Base-by-base conservation (phyloP, 2,113 vertebrate genomes). In the Circaetus gallicus region DNA sequence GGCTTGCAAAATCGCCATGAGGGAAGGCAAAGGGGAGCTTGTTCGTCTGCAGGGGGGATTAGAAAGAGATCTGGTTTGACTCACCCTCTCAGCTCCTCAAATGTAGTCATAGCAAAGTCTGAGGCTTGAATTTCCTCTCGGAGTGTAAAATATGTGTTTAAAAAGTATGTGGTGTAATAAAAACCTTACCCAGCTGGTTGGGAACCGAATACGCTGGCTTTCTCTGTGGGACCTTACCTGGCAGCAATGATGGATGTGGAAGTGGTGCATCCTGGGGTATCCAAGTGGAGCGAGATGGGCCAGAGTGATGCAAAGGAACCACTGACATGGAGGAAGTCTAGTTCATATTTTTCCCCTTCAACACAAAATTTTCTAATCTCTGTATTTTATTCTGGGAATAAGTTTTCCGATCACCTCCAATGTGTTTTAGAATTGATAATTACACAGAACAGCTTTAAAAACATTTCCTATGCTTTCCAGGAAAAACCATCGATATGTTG, bases 221-320 rank as follows among this genome's bases (percentile, higher is more conserved):
- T 38, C 31, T 24, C n/a, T 12, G 65, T 2, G 0, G 26, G 20
- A 40, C 8, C 11, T 45, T 10, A 15, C 31, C 71, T 53, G 66
- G 52, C 28, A 63, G 32, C 0, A 0, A 15, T 5, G 40, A 29
- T 9, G 31, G 63, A 22, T 7, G n/a, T n/a, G 50, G 65, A 55
- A 88, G 18, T 1, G 1, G 16, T 2, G 0, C 45, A 36, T 22
- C 36, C 77, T 11, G 0, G 11, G 21, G 17, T 47, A 40, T 18
- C 53, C 0, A 5, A 50, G 22, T 16, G 1, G 2, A 56, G 50
- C 0, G 0, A 71, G 62, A 20, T 9, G 13, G 36, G n/a, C 32
- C 53, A 42, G 38, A 45, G 59, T 3, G 3, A 42, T 38, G 53
- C 43, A 49, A 40, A 88, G 32, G 26, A 59, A 26, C 13, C 49